Evolutionary conservation across 2,797 vertebrate species (phyloP), one percentile per base, ranked within the genome.

Genomic region (Discoglossus pictus): DNA sequence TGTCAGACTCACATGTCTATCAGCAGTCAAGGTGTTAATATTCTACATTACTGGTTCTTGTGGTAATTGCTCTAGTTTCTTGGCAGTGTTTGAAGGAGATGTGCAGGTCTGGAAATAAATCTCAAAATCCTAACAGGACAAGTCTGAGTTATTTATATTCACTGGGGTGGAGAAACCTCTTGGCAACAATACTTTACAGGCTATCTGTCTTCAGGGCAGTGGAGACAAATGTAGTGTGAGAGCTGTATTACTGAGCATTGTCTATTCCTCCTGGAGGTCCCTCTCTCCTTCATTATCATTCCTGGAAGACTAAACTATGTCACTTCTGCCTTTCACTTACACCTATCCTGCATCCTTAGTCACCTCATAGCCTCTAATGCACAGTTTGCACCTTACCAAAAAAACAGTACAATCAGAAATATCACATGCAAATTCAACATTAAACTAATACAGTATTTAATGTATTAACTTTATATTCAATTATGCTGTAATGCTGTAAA

Each of bases 61-160:
- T 25, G 13, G 24, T 44, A 43, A 59, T 34, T 43, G 55, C 24
- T 59, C 39, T 44, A 16, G 17, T 31, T 59, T 39, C 6, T 59
- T 59, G 55, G 55, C 55, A 59, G 9, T 7, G 40, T 17, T 13
- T 12, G 40, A 27, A 16, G 55, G 23, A 31, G 40, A 27, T 23
- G 24, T 43, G 15, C 4, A 47, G 24, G 16, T 12, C 42, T 47
- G 16, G 3, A 61, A 35, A 47, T 46, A 47, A 47, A 47, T 48
- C 31, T 61, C 27, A 48, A 12, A 31, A 61, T 47, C 17, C 31
- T 23, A 48, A 48, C 17, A 10, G 31, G 58, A 61, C 58, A 36
- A 18, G 23, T 21, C 34, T 13, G 34, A 46, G 24, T 47, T 61
- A 47, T 36, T 61, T 61, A 47, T 61, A 38, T 61, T 47, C 43